phyloP scores from a whole-genome alignment of 2,113 vertebrate genomes.

The Catagonus wagneri region DNA sequence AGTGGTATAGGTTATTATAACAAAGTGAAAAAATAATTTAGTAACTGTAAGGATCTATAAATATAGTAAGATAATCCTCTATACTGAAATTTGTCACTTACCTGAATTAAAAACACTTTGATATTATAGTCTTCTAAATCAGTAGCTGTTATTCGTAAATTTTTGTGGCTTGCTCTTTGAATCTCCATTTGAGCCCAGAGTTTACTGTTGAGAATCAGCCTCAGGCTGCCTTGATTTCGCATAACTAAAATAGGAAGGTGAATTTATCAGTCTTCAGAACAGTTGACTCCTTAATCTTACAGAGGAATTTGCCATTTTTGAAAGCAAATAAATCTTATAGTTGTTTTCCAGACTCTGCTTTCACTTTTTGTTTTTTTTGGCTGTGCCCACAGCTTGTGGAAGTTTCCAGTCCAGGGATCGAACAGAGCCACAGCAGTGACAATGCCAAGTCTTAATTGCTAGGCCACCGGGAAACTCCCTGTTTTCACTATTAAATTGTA shows the following conservation, averaged over 20 bases:
- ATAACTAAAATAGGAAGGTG: slow-evolving; percentile 87
- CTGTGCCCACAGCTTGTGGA: no score
- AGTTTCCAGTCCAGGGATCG: no score
- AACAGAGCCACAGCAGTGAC: no score
- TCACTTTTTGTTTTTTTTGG: no score
- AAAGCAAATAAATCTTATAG: slow-evolving; percentile 46
- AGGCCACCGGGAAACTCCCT: neutral
- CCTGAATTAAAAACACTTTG: slow-evolving; percentile 92
- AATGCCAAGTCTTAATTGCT: no score
- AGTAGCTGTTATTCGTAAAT: slow-evolving; percentile 89
- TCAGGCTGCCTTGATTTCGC: slow-evolving; percentile 92
- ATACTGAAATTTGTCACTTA: slow-evolving; percentile 70
- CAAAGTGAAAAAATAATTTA: slow-evolving; percentile 33
- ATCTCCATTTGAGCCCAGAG: slow-evolving; percentile 91
- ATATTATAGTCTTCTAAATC: slow-evolving; percentile 87
- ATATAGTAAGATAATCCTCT: neutral
- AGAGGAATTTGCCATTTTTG: neutral
- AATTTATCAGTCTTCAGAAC: neutral
- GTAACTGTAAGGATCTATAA: slow-evolving; percentile 2
- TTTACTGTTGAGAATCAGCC: slow-evolving; percentile 91
- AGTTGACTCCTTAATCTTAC: neutral
- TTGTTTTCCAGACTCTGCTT: neutral
- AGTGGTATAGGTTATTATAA: slow-evolving; percentile 27
- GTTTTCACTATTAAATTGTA: slow-evolving; percentile 25
- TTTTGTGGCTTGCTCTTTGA: slow-evolving; percentile 87